Conservation (phyloP, 2,888 invertebrate genomes). For the Acanthoscelides obtectus region DNA sequence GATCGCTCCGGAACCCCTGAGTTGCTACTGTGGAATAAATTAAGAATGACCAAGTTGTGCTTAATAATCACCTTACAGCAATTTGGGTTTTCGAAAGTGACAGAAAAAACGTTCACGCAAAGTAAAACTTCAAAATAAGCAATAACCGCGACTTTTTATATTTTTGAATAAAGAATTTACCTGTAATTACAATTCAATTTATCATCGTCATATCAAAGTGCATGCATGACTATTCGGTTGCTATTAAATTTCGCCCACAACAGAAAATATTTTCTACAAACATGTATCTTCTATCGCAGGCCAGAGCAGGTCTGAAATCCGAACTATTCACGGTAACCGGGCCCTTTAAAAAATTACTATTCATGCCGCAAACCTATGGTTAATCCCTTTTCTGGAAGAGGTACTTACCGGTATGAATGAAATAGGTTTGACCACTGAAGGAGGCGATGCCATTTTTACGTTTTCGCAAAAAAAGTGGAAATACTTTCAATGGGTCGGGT, state of each 20-base stretch:
- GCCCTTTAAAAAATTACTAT: neutral
- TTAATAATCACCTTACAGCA: too few species aligned
- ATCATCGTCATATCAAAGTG: too few species aligned
- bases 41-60: too few species aligned
- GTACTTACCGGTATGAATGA: constrained; percentile 39
- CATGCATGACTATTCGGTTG: neutral
- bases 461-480: constrained; percentile 26
- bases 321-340: neutral
- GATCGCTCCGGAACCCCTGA: too few species aligned
- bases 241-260: neutral
- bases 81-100: too few species aligned
- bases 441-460: constrained; percentile 45
- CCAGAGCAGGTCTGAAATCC: neutral
- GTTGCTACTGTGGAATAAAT: too few species aligned
- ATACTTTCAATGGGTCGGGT: constrained; percentile 15
- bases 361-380: constrained; percentile 8
- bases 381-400: constrained; percentile 23
- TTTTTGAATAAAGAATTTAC: too few species aligned
- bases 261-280: neutral
- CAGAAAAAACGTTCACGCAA: too few species aligned
- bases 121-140: too few species aligned
- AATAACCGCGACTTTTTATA: too few species aligned
- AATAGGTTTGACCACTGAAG: constrained; percentile 38
- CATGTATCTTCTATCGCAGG: neutral
- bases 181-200: too few species aligned